Evolutionary conservation across 2,888 invertebrate species (phyloP).

Genomic region (Deilephila porcellus): DNA sequence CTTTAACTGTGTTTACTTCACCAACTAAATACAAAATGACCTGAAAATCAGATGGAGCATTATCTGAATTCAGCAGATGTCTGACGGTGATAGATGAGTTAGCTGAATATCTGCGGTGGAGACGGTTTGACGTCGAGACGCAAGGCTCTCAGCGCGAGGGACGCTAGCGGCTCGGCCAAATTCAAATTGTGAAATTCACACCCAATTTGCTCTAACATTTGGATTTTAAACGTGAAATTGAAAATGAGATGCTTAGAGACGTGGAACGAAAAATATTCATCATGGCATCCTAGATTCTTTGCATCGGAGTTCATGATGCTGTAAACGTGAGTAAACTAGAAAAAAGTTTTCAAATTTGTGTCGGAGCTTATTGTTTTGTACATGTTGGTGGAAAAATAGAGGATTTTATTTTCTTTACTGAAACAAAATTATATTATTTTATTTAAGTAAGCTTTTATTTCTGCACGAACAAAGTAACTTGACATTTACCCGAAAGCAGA

Average conservation of each 20-base stretch:
- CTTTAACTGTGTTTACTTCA: too few species aligned
- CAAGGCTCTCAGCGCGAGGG: neutral
- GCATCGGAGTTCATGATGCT: too few species aligned
- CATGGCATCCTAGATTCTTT: too few species aligned
- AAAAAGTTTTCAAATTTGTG: too few species aligned
- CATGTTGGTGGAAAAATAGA: neutral
- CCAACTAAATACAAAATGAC: neutral
- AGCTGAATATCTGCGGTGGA: neutral
- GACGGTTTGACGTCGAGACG: neutral
- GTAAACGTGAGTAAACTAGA: too few species aligned
- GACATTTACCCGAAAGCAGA: neutral
- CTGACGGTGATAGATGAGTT: conserved; percentile 8
- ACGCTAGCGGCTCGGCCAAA: neutral
- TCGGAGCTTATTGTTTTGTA: neutral
- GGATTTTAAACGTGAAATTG: neutral
- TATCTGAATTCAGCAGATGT: conserved; percentile 5
- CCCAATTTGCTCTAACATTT: neutral
- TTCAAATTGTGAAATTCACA: conserved; percentile 1
- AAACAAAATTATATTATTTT: neutral
- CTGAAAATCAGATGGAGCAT: neutral
- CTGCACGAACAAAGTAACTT: neutral
- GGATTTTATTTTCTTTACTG: neutral
- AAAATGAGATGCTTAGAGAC: neutral
- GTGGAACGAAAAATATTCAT: neutral
- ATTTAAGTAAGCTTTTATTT: neutral